phyloP scores from a whole-genome alignment of 2,797 vertebrate genomes.

The Pantherophis vulpinus region DNA sequence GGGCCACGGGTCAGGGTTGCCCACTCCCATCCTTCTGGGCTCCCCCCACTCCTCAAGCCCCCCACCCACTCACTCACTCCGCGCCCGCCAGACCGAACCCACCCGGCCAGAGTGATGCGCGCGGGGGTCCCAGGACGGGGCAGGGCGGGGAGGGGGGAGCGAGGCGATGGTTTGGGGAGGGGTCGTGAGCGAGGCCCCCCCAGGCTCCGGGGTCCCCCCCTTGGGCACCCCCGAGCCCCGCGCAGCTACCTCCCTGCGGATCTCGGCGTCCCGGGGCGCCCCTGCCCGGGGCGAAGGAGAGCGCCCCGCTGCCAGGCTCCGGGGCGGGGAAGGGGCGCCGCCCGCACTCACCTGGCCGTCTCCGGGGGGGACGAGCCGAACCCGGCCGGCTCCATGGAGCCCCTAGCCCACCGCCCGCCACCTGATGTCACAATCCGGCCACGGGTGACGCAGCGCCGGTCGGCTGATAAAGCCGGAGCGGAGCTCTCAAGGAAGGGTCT shows the following conservation, averaged over 20 bases:
- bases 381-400: constrained; percentile 52
- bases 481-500: fast-evolving
- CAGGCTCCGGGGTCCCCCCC: background rate
- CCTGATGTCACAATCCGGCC: constrained; percentile 42
- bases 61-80: fast-evolving
- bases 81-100: background rate
- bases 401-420: constrained; percentile 49
- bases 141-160: background rate
- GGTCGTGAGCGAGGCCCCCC: background rate
- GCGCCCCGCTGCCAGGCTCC: background rate
- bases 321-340: background rate
- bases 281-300: background rate
- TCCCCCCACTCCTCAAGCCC: too few relatives aligned
- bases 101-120: background rate
- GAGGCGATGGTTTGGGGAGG: background rate
- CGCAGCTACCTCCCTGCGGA: background rate
- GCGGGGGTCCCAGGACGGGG: background rate
- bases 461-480: background rate
- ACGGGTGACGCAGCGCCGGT: background rate
- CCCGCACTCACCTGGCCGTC: constrained; percentile 31
- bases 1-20: background rate
- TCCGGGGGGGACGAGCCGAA: constrained; percentile 24
- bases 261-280: background rate
- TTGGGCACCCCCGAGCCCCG: background rate
- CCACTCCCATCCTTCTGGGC: background rate